Evolutionary conservation across 2,113 vertebrate genomes (phyloP).

Genomic region (Ramphastos sulfuratus): DNA sequence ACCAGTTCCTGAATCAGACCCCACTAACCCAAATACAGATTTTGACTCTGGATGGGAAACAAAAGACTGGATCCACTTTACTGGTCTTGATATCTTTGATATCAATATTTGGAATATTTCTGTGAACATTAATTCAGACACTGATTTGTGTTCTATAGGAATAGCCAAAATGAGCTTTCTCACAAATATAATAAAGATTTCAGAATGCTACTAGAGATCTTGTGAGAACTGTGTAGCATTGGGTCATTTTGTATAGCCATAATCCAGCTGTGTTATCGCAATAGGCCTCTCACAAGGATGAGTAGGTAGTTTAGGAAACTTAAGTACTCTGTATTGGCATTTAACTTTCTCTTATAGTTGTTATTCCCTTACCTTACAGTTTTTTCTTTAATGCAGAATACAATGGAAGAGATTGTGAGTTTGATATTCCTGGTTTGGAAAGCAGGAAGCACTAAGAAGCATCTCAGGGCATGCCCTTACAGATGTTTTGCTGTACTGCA

Average conservation of each 20-base stretch:
- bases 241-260: not conserved
- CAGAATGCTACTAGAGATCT: not conserved
- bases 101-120: not conserved
- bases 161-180: not conserved
- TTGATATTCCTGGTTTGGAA: not conserved
- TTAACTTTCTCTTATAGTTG: not conserved
- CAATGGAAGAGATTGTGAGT: not conserved
- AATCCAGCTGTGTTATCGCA: not conserved
- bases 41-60: not conserved
- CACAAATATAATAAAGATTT: not conserved
- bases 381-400: not conserved
- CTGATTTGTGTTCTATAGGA: not conserved
- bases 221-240: not conserved
- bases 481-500: not conserved
- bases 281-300: not conserved
- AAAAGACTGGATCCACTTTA: not conserved
- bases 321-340: not conserved
- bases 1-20: not conserved
- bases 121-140: not conserved
- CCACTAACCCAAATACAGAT: not conserved
- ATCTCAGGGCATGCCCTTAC: not conserved
- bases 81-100: not conserved
- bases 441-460: not conserved
- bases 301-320: not conserved
- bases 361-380: not conserved